Base-by-base conservation (phyloP, 2,113 vertebrate genomes). In the Gnathonemus echidnorhynchus region DNA sequence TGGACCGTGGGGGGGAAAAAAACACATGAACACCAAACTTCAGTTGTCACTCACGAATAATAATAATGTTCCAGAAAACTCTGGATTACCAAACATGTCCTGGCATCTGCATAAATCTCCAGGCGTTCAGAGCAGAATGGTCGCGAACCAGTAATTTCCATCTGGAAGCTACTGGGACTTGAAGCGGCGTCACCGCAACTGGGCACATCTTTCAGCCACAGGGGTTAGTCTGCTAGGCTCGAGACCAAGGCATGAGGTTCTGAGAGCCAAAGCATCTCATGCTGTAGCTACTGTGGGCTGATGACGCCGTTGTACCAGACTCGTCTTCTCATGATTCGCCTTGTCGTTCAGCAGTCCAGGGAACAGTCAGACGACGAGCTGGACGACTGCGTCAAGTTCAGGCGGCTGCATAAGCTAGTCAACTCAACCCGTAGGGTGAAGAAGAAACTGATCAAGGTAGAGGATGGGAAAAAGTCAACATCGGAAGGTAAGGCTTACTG, bases 391-490 rank as follows among this genome's bases (percentile, higher is more conserved):
- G 94, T 96, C 94, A 97, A 97, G 86, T 99, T 99, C 95, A 97
- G 96, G 93, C 96, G 98, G 89, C 96, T 99, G 89, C 98, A 99
- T 92, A 99, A 97, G 94, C 95, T 99, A 93, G 98, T 99, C 83
- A 97, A 95, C 95, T 99, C 98, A 39, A 99, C 97, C 39, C 97
- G 98, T 50, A 97, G 97, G 93, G 97, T 97, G 88, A 97, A 96
- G 93, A 99, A 98, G 96, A 99, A 99, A 95, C 97, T 98, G 84
- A 97, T 98, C 93, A 96, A 95, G 91, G 97, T 98, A 89, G 98
- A 99, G 53, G 98, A 99, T 94, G 95, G 96, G 91, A 97, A 97
- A 95, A 98, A 96, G 91, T 94, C 95, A 21, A 96, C 91, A 94
- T 94, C 94, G 1, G 97, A 97, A 95, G 98, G 98, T 98, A 96